Evolutionary conservation across 2,797 vertebrate genomes (phyloP).

Genomic region (Neostethus bicornis): DNA sequence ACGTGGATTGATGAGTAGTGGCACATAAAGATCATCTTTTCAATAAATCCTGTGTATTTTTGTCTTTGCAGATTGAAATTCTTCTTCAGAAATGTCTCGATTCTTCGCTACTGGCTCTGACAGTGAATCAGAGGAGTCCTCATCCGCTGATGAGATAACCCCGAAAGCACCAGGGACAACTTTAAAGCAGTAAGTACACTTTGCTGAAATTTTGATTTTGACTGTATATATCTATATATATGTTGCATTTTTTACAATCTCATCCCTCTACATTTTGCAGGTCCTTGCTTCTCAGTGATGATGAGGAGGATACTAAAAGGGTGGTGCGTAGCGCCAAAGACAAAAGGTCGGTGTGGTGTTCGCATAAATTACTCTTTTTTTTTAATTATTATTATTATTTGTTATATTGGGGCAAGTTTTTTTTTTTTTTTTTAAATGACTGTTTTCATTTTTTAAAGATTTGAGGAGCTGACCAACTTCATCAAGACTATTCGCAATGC

Average conservation of each 20-base stretch:
- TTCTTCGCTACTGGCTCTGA: slow-evolving; percentile 94
- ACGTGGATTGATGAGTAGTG: neutral
- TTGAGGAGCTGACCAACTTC: slow-evolving; percentile 91
- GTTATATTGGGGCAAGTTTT: too few species aligned
- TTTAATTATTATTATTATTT: too few species aligned
- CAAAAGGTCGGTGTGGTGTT: slow-evolving; percentile 80
- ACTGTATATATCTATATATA: rapidly evolving
- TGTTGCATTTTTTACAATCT: neutral
- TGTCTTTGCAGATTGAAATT: slow-evolving; percentile 49
- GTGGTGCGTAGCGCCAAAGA: slow-evolving; percentile 93
- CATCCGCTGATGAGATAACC: slow-evolving; percentile 86
- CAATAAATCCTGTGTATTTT: neutral
- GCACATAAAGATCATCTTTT: neutral
- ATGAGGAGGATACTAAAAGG: slow-evolving; percentile 93
- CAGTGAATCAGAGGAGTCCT: slow-evolving; percentile 92
- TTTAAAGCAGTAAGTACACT: slow-evolving; percentile 86
- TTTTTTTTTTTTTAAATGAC: neutral
- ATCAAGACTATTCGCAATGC: slow-evolving; percentile 94
- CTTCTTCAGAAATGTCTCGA: slow-evolving; percentile 83
- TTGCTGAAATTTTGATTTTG: neutral
- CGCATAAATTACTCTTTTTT: neutral
- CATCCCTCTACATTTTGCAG: slow-evolving; percentile 50
- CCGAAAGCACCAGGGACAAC: slow-evolving; percentile 84
- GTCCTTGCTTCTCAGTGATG: slow-evolving; percentile 87
- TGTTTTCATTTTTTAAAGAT: slow-evolving; percentile 72